A percentile compares a stretch with the other conserved stretches of the same genome.
These are phyloP conservation scores for Protobothrops flavoviridis DNA, from an alignment of 2,113 vertebrate species.

Conservation along the genomic window DNA sequence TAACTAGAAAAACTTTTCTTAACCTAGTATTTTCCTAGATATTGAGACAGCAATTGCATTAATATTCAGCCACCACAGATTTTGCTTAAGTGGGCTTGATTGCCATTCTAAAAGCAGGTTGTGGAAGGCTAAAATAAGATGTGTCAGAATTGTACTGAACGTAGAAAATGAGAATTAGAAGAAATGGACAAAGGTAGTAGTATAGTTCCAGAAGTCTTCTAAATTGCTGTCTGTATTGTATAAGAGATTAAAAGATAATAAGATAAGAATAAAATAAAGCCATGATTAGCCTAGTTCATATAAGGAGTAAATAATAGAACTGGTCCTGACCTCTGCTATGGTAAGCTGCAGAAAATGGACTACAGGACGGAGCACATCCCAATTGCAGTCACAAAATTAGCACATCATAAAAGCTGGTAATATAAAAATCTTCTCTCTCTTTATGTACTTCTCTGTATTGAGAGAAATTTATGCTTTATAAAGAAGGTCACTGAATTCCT, in stretches of 20 bases:
- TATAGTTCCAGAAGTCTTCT: background rate
- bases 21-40: background rate
- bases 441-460: background rate
- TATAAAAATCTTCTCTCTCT: background rate
- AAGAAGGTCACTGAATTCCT: background rate
- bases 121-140: background rate
- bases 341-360: background rate
- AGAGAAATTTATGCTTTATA: background rate
- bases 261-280: background rate
- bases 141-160: background rate
- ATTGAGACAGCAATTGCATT: background rate
- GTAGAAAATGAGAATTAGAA: background rate
- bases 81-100: background rate
- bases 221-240: background rate
- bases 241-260: conserved; percentile 5
- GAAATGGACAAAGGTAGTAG: background rate
- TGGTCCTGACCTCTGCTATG: background rate
- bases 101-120: background rate
- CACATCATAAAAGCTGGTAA: background rate
- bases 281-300: conserved; percentile 1
- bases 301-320: background rate
- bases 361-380: background rate
- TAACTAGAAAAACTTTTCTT: background rate
- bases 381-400: background rate
- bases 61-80: background rate